Conservation (phyloP, 2,113 vertebrate species). For the Daubentonia madagascariensis region DNA sequence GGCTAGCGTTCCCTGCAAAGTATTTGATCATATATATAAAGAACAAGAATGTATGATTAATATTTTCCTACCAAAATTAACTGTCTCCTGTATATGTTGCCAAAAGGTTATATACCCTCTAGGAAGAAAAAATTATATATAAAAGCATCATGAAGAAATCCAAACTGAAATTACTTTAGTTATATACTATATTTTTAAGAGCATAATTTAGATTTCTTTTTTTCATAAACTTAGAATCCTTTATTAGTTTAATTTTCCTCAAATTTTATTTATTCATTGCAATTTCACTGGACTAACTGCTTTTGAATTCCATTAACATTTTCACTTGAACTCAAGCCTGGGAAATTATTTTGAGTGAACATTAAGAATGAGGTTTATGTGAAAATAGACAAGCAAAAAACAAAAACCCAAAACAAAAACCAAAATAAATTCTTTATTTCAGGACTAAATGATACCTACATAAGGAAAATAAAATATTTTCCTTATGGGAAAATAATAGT, state of each 20-base stretch:
- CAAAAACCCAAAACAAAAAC: not conserved
- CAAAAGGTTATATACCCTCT: not conserved
- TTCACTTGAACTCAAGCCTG: slow-evolving; percentile 19
- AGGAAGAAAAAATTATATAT: not conserved
- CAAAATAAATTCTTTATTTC: not conserved
- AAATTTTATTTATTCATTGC: slow-evolving; percentile 19
- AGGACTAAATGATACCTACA: not conserved
- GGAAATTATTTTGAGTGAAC: not conserved
- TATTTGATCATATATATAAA: slow-evolving; percentile 56
- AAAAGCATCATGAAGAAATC: not conserved
- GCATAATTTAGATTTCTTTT: not conserved
- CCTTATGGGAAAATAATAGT: not conserved
- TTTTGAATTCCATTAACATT: slow-evolving; percentile 38
- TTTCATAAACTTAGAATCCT: not conserved
- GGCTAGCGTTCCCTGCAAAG: not conserved
- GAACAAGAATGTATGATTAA: slow-evolving; percentile 17
- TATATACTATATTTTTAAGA: not conserved
- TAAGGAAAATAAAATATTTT: slow-evolving; percentile 31
- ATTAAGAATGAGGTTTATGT: not conserved
- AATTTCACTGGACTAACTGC: slow-evolving; percentile 2
- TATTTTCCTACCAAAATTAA: slow-evolving; percentile 43
- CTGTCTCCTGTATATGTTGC: not conserved
- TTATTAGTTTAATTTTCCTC: not conserved
- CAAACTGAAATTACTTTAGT: not conserved
- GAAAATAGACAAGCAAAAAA: slow-evolving; percentile 14